Evolutionary conservation across 2,113 vertebrate genomes (phyloP), one percentile per base, ranked within the genome.

Genomic region (Myrmecobius fasciatus): DNA sequence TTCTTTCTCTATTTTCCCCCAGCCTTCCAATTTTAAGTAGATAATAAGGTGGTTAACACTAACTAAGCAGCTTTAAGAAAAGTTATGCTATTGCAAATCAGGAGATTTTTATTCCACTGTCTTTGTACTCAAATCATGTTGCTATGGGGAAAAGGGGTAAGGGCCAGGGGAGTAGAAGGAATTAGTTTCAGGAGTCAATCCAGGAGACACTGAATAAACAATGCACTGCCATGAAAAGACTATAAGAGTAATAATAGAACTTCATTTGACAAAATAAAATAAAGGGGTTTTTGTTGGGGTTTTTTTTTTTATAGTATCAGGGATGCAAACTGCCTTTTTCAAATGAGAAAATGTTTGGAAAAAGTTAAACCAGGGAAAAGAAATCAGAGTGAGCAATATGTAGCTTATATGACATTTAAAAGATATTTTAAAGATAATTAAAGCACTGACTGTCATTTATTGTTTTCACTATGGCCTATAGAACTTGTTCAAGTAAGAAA

Each of bases 281-380:
- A 97, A 95, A 0, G 93, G 96, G 96, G 53, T 94, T 97, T 98
- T 97, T 95, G 96, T 95, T 48, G n/a, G 25, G 43, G 20, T 95
- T 95, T 95, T 97, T 98, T 97, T 98, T 98, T 98, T 98, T 98
- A 98, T 98, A 98, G 98, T 97, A 99, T 99, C 99, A 99, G 99
- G 99, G 99, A 99, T 99, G 99, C 99, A 98, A 99, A 99, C 99
- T 98, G 98, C 99, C 98, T 99, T 98, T 99, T 99, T 98, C 98
- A 98, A 99, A 98, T 98, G 98, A 99, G 98, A 98, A 98, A 98
- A 99, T 98, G 98, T 98, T 97, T 97, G 97, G 98, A 98, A 97
- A 98, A 98, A 97, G 97, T 97, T 93, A 98, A 98, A 98, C 98
- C 98, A 99, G 99, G 99, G 98, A 98, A 98, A 97, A 97, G 97